Base-by-base conservation (phyloP, 1,140 invertebrate species). In the Caenorhabditis briggsae region DNA sequence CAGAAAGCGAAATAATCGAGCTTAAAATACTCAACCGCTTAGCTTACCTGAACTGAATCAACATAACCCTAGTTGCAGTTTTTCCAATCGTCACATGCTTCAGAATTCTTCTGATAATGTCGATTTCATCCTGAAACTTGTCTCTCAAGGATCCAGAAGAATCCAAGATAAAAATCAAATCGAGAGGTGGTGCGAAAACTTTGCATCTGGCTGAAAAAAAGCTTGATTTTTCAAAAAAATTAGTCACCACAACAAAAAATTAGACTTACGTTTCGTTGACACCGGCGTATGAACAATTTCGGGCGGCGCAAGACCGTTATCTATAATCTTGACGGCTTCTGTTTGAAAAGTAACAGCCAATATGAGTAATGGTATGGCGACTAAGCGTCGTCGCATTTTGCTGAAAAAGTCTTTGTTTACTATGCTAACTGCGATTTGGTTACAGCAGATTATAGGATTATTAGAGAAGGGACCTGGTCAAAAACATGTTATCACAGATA, bases 201-300 rank as follows among this genome's bases (percentile, higher is more conserved):
- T 86, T 83, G 84, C 91, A 92, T 83, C 91, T 74, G n/a, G 91
- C 91, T 92, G 83, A 83, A 91, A 88, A n/a, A 1, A 33, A 12
- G 18, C 43, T 82, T 88, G 6, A 48, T 20, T n/a, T 50, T 11
- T 82, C 23, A 50, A 59, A 56, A 56, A 11, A 33, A 33, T 33
- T 33, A n/a, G 16, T 70, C 33, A 20, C 14, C 33, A 18, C 18
- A 7, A n/a, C n/a, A n/a, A n/a, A n/a, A n/a, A n/a, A n/a, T 86
- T 33, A n/a, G n/a, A n/a, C 90, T 87, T 85, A 91, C 91, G 91
- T 90, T 91, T 91, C 12, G 87, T 87, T 56, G 89, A 89, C 56
- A 91, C 87, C 20, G 91, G 91, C n/a, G 90, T 89, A 78, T 91
- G 91, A 64, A 91, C 91, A 82, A 91, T 91, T 85, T 91, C 91